Base-by-base conservation (phyloP, 2,888 invertebrate species). In the Caenorhabditis sp. region DNA sequence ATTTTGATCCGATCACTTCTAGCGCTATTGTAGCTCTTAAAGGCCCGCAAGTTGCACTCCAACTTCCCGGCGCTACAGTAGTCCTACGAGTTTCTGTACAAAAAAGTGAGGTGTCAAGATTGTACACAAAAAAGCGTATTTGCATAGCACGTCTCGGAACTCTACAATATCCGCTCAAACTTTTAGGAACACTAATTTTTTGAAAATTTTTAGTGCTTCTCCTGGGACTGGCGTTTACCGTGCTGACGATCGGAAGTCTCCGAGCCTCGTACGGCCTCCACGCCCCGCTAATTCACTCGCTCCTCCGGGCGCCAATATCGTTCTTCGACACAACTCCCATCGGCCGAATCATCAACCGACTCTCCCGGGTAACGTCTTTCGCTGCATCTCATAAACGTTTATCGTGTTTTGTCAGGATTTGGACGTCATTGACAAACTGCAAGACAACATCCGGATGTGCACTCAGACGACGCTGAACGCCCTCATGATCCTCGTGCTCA, bases 241-340 rank as follows among this genome's bases (percentile, higher is more conserved):
- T 80, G n/a, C 73, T 80, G 2, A 78, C 78, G 0, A 66, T 79
- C 26, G 80, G 78, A 26, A 72, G 66, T 45, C 77, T 80, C 20
- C 66, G 70, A 27, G 79, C 80, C 0, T 80, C 80, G 2, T 77
- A 83, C 27, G 76, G 68, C n/a, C 78, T 90, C 22, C 90, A 89
- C 80, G 43, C 71, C 32, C 78, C 79, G 13, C 73, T 90, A 26
- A 80, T 90, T 11, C 66, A 66, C 24, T 74, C 82, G 46, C 79
- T 90, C 9, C 79, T 89, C 8, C 85, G 84, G 22, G 83, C 84
- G 87, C 77, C 86, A 61, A 78, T 88, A 83, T 68, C 84, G n/a
- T 89, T 89, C 81, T 89, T 89, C 77, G 89, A 90, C 74, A 78
- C 80, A 20, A 89, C 88, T 13, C 89, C 89, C 5, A 81, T 84